These are phyloP conservation scores for Arctia plantaginis DNA, from an alignment of 2,888 invertebrate genomes.

Conservation along the genomic window DNA sequence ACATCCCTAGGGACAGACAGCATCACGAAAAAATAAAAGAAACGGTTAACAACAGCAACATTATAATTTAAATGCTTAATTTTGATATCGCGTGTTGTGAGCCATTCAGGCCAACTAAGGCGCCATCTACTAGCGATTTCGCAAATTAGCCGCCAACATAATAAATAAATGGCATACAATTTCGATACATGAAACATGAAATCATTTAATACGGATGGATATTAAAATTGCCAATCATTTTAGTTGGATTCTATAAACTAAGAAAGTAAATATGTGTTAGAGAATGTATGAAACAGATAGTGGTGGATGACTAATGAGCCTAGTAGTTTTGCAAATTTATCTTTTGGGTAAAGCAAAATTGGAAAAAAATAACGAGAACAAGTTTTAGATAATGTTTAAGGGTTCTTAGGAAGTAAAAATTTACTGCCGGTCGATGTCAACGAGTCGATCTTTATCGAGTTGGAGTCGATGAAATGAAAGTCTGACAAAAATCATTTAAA, in stretches of 20 bases:
- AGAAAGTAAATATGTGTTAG: background rate
- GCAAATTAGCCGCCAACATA: slow-evolving; percentile 30
- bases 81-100: slow-evolving; percentile 44
- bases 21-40: slow-evolving; percentile 14
- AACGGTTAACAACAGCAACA: slow-evolving; percentile 19
- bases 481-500: too few relatives aligned
- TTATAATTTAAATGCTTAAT: slow-evolving; percentile 39
- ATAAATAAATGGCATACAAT: slow-evolving; percentile 29
- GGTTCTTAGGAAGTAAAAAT: too few relatives aligned
- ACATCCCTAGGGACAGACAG: background rate
- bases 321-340: too few relatives aligned
- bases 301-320: background rate
- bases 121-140: slow-evolving; percentile 32
- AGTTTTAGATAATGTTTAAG: too few relatives aligned
- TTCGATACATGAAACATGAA: slow-evolving; percentile 23
- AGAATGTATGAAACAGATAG: background rate
- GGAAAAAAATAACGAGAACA: too few relatives aligned
- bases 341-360: too few relatives aligned
- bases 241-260: background rate
- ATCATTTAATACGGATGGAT: slow-evolving; percentile 16
- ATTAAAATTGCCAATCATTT: background rate
- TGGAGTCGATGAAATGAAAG: too few relatives aligned
- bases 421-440: too few relatives aligned
- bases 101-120: slow-evolving; percentile 11
- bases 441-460: too few relatives aligned